These are phyloP conservation scores for Plebejus melissa DNA, from an alignment of 2,888 invertebrate genomes.

Conservation along the genomic window DNA sequence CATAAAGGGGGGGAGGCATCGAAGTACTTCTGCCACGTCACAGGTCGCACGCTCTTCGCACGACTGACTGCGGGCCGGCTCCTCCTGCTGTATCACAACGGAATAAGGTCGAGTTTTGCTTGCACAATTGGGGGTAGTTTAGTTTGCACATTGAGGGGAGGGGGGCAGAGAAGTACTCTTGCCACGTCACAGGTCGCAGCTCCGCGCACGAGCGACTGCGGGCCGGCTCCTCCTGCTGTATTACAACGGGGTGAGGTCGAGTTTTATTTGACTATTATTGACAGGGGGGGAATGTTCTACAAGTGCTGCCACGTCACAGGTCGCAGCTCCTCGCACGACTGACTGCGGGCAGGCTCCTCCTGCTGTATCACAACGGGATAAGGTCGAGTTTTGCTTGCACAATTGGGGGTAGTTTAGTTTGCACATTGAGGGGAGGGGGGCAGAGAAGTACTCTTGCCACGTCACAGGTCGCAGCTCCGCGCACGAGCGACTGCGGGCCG, in stretches of 20 bases:
- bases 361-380: neutral
- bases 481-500: slow-evolving; percentile 43
- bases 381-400: neutral
- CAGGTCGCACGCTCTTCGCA: slow-evolving; percentile 48
- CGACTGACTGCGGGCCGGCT: slow-evolving; percentile 44
- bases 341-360: slow-evolving; percentile 36
- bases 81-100: slow-evolving; percentile 17
- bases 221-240: slow-evolving; percentile 35
- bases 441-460: slow-evolving; percentile 93
- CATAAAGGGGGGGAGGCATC: no score
- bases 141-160: no score
- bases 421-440: no score
- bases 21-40: slow-evolving; percentile 88
- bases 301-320: slow-evolving; percentile 80
- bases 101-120: neutral
- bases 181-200: slow-evolving; percentile 77
- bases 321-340: slow-evolving; percentile 47
- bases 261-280: neutral
- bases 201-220: slow-evolving; percentile 48
- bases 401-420: no score
- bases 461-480: slow-evolving; percentile 63
- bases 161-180: slow-evolving; percentile 94
- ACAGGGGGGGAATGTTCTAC: slow-evolving; percentile 86
- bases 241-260: neutral
- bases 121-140: no score